A percentile compares a stretch with the other conserved stretches of the same genome.
These are phyloP conservation scores for Cyprinodon brontotheroides DNA, from an alignment of 2,113 vertebrate genomes.

Conservation along the genomic window DNA sequence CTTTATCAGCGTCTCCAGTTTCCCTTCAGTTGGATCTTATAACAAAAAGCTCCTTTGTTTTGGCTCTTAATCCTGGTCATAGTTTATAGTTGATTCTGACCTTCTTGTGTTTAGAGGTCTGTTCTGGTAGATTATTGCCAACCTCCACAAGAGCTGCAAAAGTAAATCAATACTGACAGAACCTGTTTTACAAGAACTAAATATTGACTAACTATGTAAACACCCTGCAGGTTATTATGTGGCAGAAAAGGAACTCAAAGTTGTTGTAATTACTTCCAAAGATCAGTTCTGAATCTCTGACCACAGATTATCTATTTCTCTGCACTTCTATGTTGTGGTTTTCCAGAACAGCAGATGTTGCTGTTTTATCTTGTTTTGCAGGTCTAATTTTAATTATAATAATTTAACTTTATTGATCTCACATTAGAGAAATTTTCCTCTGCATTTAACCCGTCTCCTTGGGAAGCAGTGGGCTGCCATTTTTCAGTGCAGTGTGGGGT, in stretches of 20 bases:
- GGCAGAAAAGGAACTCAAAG: background rate
- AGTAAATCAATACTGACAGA: background rate
- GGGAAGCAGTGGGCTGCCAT: no score
- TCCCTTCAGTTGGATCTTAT: background rate
- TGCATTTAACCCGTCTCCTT: no score
- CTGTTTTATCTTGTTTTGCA: no score
- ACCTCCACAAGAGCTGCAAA: background rate
- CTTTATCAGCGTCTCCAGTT: background rate
- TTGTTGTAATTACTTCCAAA: background rate
- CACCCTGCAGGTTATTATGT: background rate
- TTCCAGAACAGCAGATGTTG: no score
- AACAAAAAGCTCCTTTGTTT: background rate
- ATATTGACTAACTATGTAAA: background rate
- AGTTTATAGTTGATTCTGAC: background rate
- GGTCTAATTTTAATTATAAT: no score
- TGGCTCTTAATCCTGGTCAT: background rate
- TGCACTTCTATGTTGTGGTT: background rate
- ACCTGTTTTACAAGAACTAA: background rate
- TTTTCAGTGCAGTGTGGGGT: no score
- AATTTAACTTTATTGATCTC: no score
- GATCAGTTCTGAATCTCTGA: background rate
- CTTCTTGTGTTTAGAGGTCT: background rate
- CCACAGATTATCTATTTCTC: background rate
- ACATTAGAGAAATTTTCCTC: no score
- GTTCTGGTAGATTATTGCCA: background rate